A percentile compares a stretch with the other conserved stretches of the same genome.
Conservation (phyloP, 1,140 invertebrate species). For the Oreohelix idahoensis region DNA sequence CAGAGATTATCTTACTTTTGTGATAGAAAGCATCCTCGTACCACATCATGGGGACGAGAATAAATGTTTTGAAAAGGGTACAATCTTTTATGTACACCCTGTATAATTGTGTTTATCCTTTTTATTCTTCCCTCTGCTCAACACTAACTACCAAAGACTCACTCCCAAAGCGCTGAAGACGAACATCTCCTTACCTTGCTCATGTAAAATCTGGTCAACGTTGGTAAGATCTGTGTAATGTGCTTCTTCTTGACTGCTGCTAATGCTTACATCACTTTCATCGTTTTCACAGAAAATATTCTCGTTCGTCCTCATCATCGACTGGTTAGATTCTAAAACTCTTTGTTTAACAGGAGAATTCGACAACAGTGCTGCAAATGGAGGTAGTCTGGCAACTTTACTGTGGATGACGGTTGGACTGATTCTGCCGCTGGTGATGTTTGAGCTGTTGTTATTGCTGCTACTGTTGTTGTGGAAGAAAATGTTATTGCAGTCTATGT, state of each 20-base stretch:
- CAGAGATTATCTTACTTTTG: too few relatives aligned
- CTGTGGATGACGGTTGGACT: neutral
- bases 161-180: neutral
- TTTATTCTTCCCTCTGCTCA: too few relatives aligned
- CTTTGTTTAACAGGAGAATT: neutral
- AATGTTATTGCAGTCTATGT: neutral
- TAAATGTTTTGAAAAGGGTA: too few relatives aligned
- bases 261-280: neutral
- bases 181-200: neutral
- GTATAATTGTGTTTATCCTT: too few relatives aligned
- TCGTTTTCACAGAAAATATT: neutral
- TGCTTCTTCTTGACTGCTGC: neutral
- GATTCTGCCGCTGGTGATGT: neutral
- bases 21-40: too few relatives aligned
- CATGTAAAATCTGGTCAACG: neutral
- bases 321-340: neutral
- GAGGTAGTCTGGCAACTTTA: neutral
- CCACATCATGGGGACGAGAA: too few relatives aligned
- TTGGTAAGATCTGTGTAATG: neutral
- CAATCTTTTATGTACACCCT: too few relatives aligned
- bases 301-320: neutral
- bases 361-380: neutral
- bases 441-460: neutral
- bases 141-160: too few relatives aligned
- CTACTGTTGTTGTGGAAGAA: too few relatives aligned